A percentile compares a stretch with the other conserved stretches of the same genome.
Evolutionary conservation across 2,888 invertebrate species (phyloP).

Genomic region (Gandaritis pyraliata): DNA sequence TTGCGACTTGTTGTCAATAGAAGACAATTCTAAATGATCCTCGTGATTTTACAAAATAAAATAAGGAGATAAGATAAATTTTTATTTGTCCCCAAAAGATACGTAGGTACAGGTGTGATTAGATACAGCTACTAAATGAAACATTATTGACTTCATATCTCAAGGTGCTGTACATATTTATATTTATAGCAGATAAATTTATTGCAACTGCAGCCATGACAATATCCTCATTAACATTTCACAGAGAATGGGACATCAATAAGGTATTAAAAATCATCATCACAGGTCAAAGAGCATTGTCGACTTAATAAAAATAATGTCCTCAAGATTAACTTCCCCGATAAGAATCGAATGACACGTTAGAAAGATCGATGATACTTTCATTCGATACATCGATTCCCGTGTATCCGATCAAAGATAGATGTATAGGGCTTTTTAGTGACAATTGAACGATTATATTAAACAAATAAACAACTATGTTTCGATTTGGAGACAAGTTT

Average conservation of each 20-base stretch:
- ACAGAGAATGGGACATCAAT: slow-evolving; percentile 31
- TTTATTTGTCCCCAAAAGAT: too few relatives aligned
- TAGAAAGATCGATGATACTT: slow-evolving; percentile 66
- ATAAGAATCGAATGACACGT: slow-evolving; percentile 70
- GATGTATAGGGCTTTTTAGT: slow-evolving; percentile 37
- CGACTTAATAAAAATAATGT: slow-evolving; percentile 60
- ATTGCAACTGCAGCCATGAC: not conserved
- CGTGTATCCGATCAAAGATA: slow-evolving; percentile 60
- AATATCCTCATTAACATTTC: slow-evolving; percentile 1
- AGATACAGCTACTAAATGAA: too few relatives aligned
- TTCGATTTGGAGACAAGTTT: not conserved
- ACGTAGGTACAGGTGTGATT: too few relatives aligned
- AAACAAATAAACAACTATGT: not conserved
- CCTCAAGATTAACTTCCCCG: slow-evolving; percentile 58
- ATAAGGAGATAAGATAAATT: too few relatives aligned
- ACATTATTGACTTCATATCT: too few relatives aligned
- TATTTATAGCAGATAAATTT: too few relatives aligned
- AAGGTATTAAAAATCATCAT: slow-evolving; percentile 39
- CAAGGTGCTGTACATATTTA: too few relatives aligned
- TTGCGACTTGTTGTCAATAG: too few relatives aligned
- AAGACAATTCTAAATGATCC: too few relatives aligned
- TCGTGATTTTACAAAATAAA: too few relatives aligned
- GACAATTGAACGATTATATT: slow-evolving; percentile 37
- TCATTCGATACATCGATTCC: slow-evolving; percentile 62
- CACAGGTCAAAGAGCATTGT: slow-evolving; percentile 54